Percentiles rank a stretch among this genome's conserved stretches.
These are phyloP conservation scores for Ptyas mucosa DNA, from an alignment of 2,113 vertebrate genomes.

Conservation along the genomic window DNA sequence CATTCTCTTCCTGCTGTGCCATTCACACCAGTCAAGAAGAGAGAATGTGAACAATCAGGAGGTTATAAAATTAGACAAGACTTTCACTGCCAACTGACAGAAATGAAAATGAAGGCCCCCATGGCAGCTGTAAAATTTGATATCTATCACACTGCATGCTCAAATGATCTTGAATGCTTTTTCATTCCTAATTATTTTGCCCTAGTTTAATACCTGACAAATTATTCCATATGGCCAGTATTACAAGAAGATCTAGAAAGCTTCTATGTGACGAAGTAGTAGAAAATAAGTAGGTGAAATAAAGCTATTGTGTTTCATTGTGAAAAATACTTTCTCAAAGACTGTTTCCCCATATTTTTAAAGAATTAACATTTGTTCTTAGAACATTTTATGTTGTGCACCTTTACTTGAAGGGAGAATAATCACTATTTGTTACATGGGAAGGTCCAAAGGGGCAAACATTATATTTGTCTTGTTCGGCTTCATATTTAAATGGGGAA, in stretches of 20 bases:
- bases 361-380: background rate
- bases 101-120: conserved; percentile 27
- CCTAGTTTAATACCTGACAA: conserved; percentile 16
- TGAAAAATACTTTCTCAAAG: background rate
- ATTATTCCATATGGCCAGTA: conserved; percentile 7
- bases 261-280: background rate
- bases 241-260: background rate
- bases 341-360: background rate
- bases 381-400: background rate
- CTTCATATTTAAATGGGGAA: background rate
- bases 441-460: background rate
- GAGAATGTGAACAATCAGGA: background rate
- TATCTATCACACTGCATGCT: conserved; percentile 16
- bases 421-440: background rate
- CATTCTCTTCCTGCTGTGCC: background rate
- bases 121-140: conserved; percentile 20
- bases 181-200: conserved; percentile 22
- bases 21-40: background rate
- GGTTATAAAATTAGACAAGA: conserved; percentile 27
- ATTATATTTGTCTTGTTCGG: background rate
- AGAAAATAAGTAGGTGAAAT: background rate
- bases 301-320: background rate
- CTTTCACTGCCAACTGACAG: conserved; percentile 20
- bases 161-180: conserved; percentile 24
- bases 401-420: background rate